Percentiles rank a stretch among this genome's conserved stretches.
phyloP scores from a whole-genome alignment of 2,888 invertebrate genomes.

The Thera britannica region DNA sequence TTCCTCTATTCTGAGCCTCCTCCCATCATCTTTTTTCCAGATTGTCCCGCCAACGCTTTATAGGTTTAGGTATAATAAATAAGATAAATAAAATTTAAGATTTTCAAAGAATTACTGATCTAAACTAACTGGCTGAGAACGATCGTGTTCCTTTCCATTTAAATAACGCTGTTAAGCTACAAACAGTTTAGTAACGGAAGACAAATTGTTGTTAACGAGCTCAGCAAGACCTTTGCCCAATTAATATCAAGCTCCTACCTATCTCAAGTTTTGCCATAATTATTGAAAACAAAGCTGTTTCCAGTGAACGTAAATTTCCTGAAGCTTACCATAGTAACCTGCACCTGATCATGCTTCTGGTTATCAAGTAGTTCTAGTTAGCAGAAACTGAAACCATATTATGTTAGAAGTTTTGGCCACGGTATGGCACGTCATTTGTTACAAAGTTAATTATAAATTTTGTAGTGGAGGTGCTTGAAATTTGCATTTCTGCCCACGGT shows the following conservation, averaged over 20 bases:
- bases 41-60: too few species aligned
- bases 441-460: conserved; percentile 23
- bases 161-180: background rate
- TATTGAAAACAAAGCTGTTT: background rate
- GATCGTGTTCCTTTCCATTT: background rate
- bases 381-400: conserved; percentile 23
- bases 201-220: background rate
- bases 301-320: conserved; percentile 2
- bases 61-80: too few species aligned
- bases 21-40: too few species aligned
- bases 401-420: conserved; percentile 15
- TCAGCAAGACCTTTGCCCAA: conserved; percentile 1
- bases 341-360: conserved; percentile 9
- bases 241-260: background rate
- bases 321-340: background rate
- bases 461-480: background rate
- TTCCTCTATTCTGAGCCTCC: too few species aligned
- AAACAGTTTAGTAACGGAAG: background rate
- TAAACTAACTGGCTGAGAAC: too few species aligned
- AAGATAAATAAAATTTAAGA: too few species aligned
- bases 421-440: conserved; percentile 6
- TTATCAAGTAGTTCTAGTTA: conserved; percentile 5
- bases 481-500: background rate
- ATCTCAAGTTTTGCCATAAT: conserved; percentile 2
- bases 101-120: too few species aligned